Conservation (phyloP, 2,888 invertebrate genomes). For the Brachycybe producta region DNA sequence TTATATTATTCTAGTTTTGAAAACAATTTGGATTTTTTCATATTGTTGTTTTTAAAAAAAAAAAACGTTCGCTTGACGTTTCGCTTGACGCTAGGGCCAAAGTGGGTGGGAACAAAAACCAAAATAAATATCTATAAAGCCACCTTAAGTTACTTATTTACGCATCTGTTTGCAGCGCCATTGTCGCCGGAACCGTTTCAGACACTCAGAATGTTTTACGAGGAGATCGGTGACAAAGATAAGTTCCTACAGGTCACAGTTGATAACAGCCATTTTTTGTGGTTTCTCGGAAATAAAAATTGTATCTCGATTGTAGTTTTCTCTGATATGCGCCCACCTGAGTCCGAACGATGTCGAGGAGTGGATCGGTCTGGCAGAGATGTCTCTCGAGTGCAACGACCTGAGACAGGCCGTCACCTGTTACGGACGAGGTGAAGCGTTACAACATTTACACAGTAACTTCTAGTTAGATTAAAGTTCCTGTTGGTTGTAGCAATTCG, state of each 20-base stretch:
- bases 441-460: not conserved
- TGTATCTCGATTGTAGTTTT: slow-evolving; percentile 39
- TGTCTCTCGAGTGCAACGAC: slow-evolving; percentile 58
- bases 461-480: not conserved
- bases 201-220: slow-evolving; percentile 78
- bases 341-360: slow-evolving; percentile 64
- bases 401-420: slow-evolving; percentile 65
- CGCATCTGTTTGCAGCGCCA: slow-evolving; percentile 42
- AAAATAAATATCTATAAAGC: too few relatives aligned
- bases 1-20: too few relatives aligned
- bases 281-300: not conserved
- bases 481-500: slow-evolving; percentile 46
- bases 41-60: too few relatives aligned
- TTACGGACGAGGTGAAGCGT: slow-evolving; percentile 47
- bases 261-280: too few relatives aligned
- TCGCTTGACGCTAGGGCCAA: too few relatives aligned
- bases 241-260: slow-evolving; percentile 56
- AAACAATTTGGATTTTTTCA: too few relatives aligned
- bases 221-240: slow-evolving; percentile 55
- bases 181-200: slow-evolving; percentile 79
- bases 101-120: too few relatives aligned
- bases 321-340: slow-evolving; percentile 71
- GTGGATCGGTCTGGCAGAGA: slow-evolving; percentile 71
- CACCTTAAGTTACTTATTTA: too few relatives aligned
- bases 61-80: too few relatives aligned